Evolutionary conservation across 1,140 invertebrate genomes (phyloP).

Genomic region (Physella acuta): DNA sequence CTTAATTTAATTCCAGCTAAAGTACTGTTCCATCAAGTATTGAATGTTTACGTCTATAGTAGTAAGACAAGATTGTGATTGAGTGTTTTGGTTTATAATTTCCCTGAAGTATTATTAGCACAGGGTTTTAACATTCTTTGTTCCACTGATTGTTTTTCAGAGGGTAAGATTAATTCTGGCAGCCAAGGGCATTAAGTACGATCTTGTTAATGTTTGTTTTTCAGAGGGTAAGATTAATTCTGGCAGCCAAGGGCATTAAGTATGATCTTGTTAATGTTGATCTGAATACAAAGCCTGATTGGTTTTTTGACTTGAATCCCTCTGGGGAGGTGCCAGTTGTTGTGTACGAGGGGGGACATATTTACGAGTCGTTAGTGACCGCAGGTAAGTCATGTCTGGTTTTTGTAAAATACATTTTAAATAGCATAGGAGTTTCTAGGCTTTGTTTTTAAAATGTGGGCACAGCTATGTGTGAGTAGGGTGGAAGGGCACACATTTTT

Average conservation of each 20-base stretch:
- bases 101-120: background rate
- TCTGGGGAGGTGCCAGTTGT: conserved; percentile 79
- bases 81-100: background rate
- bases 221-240: conserved; percentile 76
- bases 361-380: conserved; percentile 79
- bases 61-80: background rate
- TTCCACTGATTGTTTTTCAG: background rate
- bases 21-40: too few relatives aligned
- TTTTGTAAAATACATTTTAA: too few relatives aligned
- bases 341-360: conserved; percentile 68
- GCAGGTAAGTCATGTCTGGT: conserved; percentile 30
- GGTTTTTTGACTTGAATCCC: conserved; percentile 72
- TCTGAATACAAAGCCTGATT: conserved; percentile 80
- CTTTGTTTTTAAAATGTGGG: too few relatives aligned
- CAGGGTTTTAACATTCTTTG: background rate
- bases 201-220: background rate
- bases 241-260: conserved; percentile 77
- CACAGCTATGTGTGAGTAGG: too few relatives aligned
- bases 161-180: background rate
- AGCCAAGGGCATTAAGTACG: background rate
- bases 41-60: too few relatives aligned
- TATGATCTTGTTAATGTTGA: conserved; percentile 85
- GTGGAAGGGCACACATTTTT: too few relatives aligned
- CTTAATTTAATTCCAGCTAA: too few relatives aligned
- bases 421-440: too few relatives aligned